These are phyloP conservation scores for Heliconius aoede DNA, from an alignment of 2,888 invertebrate species.

Conservation along the genomic window DNA sequence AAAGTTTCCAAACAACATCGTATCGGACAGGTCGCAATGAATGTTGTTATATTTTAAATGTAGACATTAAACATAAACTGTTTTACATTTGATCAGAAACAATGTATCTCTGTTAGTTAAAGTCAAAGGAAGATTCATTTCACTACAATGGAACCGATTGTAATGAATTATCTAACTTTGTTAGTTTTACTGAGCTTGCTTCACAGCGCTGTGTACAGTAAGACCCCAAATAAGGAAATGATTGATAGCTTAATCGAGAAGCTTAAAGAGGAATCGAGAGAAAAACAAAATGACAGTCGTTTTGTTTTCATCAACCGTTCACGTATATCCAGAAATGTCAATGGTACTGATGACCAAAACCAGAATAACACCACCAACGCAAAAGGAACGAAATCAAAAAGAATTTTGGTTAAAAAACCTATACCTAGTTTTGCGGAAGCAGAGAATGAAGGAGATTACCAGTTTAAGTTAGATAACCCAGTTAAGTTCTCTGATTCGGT, in stretches of 20 bases:
- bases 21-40: conserved; percentile 53
- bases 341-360: background rate
- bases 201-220: conserved; percentile 31
- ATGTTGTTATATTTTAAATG: conserved; percentile 59
- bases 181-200: background rate
- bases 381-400: conserved; percentile 34
- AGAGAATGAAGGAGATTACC: conserved; percentile 68
- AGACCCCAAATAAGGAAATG: conserved; percentile 32
- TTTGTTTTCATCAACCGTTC: background rate
- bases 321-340: conserved; percentile 17
- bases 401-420: conserved; percentile 65
- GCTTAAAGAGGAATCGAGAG: conserved; percentile 21
- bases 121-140: conserved; percentile 26
- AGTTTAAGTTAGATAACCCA: conserved; percentile 56
- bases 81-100: conserved; percentile 63
- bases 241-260: conserved; percentile 14
- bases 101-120: conserved; percentile 60
- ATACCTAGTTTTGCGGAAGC: conserved; percentile 69
- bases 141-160: conserved; percentile 43
- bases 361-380: background rate
- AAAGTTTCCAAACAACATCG: conserved; percentile 53
- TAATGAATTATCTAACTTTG: conserved; percentile 31
- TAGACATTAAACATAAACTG: conserved; percentile 65
- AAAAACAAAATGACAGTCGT: conserved; percentile 13
- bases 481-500: conserved; percentile 57